Evolutionary conservation across 1,140 invertebrate genomes (phyloP), one percentile per base, ranked within the genome.

Genomic region (Magallana ariakensis): DNA sequence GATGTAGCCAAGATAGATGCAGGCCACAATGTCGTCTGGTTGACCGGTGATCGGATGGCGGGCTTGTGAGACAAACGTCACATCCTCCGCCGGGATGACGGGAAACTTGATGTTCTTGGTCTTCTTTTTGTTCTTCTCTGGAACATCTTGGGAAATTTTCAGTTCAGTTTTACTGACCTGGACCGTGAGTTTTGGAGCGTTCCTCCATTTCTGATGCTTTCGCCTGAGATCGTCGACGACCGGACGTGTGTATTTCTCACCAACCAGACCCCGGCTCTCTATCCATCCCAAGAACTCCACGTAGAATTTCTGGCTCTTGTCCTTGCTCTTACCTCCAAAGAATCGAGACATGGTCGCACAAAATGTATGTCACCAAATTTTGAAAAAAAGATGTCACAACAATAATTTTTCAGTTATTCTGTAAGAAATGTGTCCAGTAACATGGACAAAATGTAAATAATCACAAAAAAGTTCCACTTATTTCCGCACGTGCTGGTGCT

Each of bases 201-300:
- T 96, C 90, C 97, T 96, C 89, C 96, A 96, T 91, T 98, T 97
- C 89, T 97, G 96, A 92, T 90, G 87, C 15, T 93, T 90, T 13
- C 97, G 96, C 87, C 98, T 96, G 86, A 99, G 95, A 91, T 98
- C 96, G 85, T 96, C 95, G 90, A 99, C 96, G 60, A 98, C 97
- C 1, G 97, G 97, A 53, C 97, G 94, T 1, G 98, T 97, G 91
- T 96, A 97, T 90, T 97, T 96, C 13, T 96, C 95, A 80, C 98
- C 97, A 15, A 98, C 95, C 87, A 99, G 96, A 16, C 98, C 98
- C 91, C 97, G 97, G 55, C 97, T 97, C 95, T 99, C 98, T 95
- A 98, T 97, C 90, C 98, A 98, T 26, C 98, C 98, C 90, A 99
- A 96, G 95, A 99, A 99, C 97, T 98, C 98, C 80, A 99, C 98